These are phyloP conservation scores for Phaenicophaeus curvirostris DNA, from an alignment of 2,797 vertebrate genomes.

Conservation along the genomic window DNA sequence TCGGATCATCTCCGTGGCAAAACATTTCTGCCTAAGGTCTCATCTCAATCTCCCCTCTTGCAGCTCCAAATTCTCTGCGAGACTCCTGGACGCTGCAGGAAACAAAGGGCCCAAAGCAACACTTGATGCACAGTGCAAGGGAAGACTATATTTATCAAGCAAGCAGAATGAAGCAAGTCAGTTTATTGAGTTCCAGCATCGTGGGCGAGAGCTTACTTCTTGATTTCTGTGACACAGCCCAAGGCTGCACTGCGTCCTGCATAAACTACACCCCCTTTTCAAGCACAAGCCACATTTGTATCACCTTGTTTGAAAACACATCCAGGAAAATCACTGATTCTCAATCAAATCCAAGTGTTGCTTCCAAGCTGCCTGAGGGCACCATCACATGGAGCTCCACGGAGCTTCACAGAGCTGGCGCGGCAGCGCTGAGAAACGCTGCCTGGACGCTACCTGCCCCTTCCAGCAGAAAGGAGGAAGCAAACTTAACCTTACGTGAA, in stretches of 20 bases:
- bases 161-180: not conserved
- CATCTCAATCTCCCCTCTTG: no score
- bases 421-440: not conserved
- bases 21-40: no score
- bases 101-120: not conserved
- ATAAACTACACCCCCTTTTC: not conserved
- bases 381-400: not conserved
- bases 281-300: not conserved
- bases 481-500: slow-evolving; percentile 73
- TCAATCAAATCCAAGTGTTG: not conserved
- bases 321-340: not conserved
- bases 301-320: not conserved
- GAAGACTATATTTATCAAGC: not conserved
- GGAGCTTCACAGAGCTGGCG: not conserved
- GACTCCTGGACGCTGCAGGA: not conserved
- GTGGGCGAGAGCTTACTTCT: not conserved
- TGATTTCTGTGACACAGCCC: not conserved
- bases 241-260: not conserved
- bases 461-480: not conserved
- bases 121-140: not conserved
- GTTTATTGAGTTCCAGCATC: no score
- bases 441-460: not conserved
- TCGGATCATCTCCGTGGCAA: no score
- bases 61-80: not conserved
- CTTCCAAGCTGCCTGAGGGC: not conserved